A percentile compares a stretch with the other conserved stretches of the same genome.
Conservation (phyloP, 1,140 invertebrate species). For the Geopemphigus sp. region DNA sequence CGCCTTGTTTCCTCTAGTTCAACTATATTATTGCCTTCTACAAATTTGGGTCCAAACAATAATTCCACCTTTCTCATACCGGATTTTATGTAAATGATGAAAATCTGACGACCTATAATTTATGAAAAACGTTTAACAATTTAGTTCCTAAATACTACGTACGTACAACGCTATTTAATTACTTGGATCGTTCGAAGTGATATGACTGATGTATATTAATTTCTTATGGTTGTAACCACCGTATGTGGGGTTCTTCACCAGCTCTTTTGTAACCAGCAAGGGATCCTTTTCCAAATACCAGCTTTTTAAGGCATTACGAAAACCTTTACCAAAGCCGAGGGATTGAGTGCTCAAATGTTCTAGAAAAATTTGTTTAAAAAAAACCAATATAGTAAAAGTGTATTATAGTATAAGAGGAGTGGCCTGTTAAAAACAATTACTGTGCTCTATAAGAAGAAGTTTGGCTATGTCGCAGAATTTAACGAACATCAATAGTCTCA, state of each 20-base stretch:
- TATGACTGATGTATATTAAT: not conserved
- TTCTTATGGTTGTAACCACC: not conserved
- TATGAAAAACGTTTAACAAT: not conserved
- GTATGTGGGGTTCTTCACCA: not conserved
- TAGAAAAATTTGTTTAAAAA: not conserved
- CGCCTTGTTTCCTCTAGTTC: not conserved
- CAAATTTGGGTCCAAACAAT: not conserved
- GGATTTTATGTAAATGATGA: not conserved
- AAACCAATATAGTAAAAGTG: no score
- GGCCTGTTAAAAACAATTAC: not conserved
- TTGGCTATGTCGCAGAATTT: not conserved
- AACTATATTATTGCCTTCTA: no score
- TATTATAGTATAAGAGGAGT: no score
- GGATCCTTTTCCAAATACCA: slow-evolving; percentile 16
- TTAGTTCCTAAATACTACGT: no score
- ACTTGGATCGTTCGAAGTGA: not conserved
- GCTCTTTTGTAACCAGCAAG: not conserved
- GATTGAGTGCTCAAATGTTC: not conserved
- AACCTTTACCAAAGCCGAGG: not conserved
- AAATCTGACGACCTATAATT: not conserved
- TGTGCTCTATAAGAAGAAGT: not conserved
- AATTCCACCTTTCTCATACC: not conserved
- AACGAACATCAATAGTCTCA: not conserved
- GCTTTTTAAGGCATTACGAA: not conserved
- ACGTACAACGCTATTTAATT: not conserved